Evolutionary conservation across 2,888 invertebrate genomes (phyloP), one percentile per base, ranked within the genome.

Genomic region (Rhingia rostrata): DNA sequence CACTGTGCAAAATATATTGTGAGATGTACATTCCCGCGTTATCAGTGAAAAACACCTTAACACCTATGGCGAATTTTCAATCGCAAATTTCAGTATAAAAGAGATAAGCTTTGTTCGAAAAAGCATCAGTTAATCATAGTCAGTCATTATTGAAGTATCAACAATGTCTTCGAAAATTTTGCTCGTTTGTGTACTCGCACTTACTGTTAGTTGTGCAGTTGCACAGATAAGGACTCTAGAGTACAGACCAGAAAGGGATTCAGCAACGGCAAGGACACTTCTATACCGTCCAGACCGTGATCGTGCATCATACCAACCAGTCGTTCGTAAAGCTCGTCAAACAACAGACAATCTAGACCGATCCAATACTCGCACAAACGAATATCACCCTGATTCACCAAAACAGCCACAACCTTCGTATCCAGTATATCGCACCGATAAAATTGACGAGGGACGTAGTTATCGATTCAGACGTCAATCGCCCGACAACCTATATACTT

Each of bases 221-320:
- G 79, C 73, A 0, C 73, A 79, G 22, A 32, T 49, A 9, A 49
- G 54, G 39, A 73, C 79, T 0, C 58, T 79, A 30, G 79, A 79
- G 35, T 79, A 79, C 4, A 33, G 58, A n/a, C 79, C 79, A n/a
- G 58, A 32, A 2, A 72, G 79, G 22, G 73, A 79, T 12, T 37
- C 58, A 22, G 64, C 0, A 7, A 58, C 49, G 37, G 35, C 35
- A 14, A 74, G 35, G 32, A 74, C 74, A 6, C 72, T 80, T 45
- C 7, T 32, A 10, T 54, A 54, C n/a, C 39, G 60, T 9, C 60
- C 60, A 60, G 10, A 41, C 4, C 39, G 60, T 43, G 60, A 60
- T 10, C 58, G 37, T 6, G 14, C 10, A 12, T 14, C 5, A 51
- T 30, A 5, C 14, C 41, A 41, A n/a, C 41, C 4, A 4, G 41